These are phyloP conservation scores for Cuculus canorus DNA, from an alignment of 2,797 vertebrate genomes.

Conservation along the genomic window DNA sequence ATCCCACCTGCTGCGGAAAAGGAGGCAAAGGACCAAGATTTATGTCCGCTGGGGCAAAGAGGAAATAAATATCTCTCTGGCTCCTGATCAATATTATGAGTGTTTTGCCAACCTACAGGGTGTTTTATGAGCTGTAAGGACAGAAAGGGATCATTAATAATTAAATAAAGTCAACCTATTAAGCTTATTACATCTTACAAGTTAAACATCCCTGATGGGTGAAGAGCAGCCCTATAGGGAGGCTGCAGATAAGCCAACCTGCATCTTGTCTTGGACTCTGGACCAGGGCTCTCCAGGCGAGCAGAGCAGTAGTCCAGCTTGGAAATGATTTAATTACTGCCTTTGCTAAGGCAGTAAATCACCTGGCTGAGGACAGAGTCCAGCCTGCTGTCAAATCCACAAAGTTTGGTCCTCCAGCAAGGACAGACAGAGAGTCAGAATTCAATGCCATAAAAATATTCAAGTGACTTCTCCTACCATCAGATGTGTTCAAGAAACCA, in stretches of 20 bases:
- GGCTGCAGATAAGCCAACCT: not conserved
- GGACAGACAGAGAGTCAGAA: not conserved
- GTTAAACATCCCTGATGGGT: not conserved
- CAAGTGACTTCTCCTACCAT: not conserved
- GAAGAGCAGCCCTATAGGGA: not conserved
- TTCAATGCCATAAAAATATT: not conserved
- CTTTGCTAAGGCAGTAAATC: not conserved
- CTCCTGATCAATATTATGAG: slow-evolving; percentile 80
- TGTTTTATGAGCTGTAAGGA: slow-evolving; percentile 81
- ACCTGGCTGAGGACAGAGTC: not conserved
- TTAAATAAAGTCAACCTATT: slow-evolving; percentile 82
- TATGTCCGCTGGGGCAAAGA: slow-evolving; percentile 67
- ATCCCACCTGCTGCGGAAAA: slow-evolving; percentile 36
- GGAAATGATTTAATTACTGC: not conserved
- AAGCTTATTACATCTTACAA: slow-evolving; percentile 78
- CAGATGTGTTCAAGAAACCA: not conserved
- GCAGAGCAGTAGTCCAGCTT: not conserved
- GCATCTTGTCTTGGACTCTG: not conserved
- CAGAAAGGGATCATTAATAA: slow-evolving; percentile 77
- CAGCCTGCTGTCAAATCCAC: not conserved
- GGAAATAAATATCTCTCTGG: slow-evolving; percentile 80
- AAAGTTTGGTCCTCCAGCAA: not conserved
- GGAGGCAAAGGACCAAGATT: slow-evolving; percentile 57
- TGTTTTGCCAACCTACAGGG: slow-evolving; percentile 79
- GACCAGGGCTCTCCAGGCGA: not conserved